These are phyloP conservation scores for Nannoperca australis DNA, from an alignment of 2,797 vertebrate species.

Conservation along the genomic window DNA sequence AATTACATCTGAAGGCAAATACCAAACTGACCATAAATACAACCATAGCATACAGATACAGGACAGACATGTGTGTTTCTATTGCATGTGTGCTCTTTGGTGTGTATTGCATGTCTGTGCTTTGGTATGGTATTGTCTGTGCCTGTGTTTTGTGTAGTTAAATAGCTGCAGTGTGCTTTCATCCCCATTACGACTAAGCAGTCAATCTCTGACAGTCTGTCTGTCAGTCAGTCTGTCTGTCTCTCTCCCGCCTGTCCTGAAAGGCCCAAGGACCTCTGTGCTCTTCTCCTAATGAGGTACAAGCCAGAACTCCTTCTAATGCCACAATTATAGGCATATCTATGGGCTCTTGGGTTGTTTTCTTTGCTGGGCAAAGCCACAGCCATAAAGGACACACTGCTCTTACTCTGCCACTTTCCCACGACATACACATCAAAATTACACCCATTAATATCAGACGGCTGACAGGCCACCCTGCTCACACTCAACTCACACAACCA, in stretches of 20 bases:
- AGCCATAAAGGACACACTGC: slow-evolving; percentile 63
- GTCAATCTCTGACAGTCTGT: slow-evolving; percentile 19
- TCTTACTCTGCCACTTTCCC: slow-evolving; percentile 51
- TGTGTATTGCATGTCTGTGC: background rate
- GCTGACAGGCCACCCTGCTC: slow-evolving; percentile 42
- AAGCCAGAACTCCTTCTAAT: slow-evolving; percentile 67
- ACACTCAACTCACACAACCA: slow-evolving; percentile 14
- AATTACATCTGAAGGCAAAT: background rate
- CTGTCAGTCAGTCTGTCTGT: slow-evolving; percentile 30
- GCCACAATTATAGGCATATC: slow-evolving; percentile 66
- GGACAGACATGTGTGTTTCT: background rate
- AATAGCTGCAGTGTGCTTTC: slow-evolving; percentile 36
- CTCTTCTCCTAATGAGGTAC: slow-evolving; percentile 71
- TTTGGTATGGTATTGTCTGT: background rate
- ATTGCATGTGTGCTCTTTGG: background rate
- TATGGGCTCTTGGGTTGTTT: slow-evolving; percentile 65
- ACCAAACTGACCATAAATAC: background rate
- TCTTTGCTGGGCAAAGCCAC: slow-evolving; percentile 66
- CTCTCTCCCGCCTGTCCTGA: slow-evolving; percentile 22
- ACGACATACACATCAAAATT: slow-evolving; percentile 66
- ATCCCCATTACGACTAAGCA: slow-evolving; percentile 21
- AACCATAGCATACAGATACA: slow-evolving; percentile 4
- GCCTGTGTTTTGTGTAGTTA: slow-evolving; percentile 21
- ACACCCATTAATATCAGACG: slow-evolving; percentile 67
- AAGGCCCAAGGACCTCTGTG: slow-evolving; percentile 45